phyloP scores from a whole-genome alignment of 2,113 vertebrate species.

The Thamnophis sirtalis region DNA sequence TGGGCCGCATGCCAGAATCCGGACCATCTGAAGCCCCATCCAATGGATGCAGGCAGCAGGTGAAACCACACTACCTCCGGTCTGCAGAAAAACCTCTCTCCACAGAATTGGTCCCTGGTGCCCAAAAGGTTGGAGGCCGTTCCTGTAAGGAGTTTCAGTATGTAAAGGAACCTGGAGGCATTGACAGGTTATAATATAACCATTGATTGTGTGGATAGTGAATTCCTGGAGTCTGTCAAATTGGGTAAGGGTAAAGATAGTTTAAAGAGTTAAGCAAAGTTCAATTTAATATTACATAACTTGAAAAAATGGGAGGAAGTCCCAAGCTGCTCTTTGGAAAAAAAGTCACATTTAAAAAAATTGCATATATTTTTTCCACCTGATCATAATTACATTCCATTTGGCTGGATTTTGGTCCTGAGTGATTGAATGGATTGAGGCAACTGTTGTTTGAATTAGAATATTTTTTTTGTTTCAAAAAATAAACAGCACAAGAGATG shows the following conservation, averaged over 20 bases:
- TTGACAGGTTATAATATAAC: neutral
- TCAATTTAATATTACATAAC: neutral
- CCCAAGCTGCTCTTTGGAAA: neutral
- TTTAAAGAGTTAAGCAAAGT: neutral
- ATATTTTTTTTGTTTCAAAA: neutral
- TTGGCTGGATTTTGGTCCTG: neutral
- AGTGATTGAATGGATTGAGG: neutral
- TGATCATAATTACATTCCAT: neutral
- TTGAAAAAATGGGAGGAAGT: neutral
- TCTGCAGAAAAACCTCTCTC: neutral
- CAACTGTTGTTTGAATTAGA: neutral
- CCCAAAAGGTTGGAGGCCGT: neutral
- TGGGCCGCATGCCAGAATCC: accelerated
- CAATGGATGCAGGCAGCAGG: neutral
- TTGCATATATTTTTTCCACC: neutral
- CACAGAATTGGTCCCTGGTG: neutral
- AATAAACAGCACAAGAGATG: neutral
- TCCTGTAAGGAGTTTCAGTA: neutral
- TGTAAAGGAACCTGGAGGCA: neutral
- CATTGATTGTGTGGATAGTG: neutral
- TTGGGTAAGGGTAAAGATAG: neutral
- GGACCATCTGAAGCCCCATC: neutral
- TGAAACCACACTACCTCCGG: neutral
- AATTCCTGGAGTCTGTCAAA: neutral
- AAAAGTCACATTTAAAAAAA: neutral